These are phyloP conservation scores for Sula dactylatra DNA, from an alignment of 2,113 vertebrate species.

Conservation along the genomic window DNA sequence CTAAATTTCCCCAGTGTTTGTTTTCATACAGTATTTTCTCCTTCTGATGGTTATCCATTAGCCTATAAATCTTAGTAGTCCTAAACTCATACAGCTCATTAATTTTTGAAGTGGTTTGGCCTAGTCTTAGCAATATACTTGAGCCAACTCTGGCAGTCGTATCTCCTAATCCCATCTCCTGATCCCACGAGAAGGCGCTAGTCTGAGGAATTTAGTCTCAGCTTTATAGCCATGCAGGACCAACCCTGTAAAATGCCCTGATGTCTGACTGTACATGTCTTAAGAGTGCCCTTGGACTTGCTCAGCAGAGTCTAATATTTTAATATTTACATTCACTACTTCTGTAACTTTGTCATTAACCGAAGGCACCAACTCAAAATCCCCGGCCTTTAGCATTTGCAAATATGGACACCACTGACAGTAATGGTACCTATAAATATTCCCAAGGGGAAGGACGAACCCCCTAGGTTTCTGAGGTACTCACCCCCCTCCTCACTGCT, in stretches of 20 bases:
- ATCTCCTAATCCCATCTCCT: neutral
- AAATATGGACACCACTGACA: neutral
- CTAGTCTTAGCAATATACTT: neutral
- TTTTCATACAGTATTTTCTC: conserved; percentile 34
- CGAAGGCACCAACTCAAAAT: neutral
- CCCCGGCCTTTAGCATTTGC: neutral
- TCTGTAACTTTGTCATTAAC: neutral
- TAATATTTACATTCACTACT: neutral
- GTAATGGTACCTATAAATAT: neutral
- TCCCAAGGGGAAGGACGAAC: neutral
- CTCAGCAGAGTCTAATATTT: neutral
- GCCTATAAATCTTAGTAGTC: conserved; percentile 43
- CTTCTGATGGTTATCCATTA: conserved; percentile 44
- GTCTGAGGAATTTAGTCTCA: neutral
- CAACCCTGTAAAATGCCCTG: neutral
- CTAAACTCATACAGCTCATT: conserved; percentile 46
- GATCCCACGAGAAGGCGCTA: neutral
- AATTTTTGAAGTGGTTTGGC: conserved; percentile 38
- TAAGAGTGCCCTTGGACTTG: neutral
- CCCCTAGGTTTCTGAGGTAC: neutral
- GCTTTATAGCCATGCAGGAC: neutral
- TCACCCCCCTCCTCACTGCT: rapidly evolving
- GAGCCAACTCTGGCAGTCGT: neutral
- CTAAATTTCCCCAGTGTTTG: conserved; percentile 44
- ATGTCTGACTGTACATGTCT: neutral